phyloP scores from a whole-genome alignment of 2,113 vertebrate genomes.

The Cephalophus harveyi region DNA sequence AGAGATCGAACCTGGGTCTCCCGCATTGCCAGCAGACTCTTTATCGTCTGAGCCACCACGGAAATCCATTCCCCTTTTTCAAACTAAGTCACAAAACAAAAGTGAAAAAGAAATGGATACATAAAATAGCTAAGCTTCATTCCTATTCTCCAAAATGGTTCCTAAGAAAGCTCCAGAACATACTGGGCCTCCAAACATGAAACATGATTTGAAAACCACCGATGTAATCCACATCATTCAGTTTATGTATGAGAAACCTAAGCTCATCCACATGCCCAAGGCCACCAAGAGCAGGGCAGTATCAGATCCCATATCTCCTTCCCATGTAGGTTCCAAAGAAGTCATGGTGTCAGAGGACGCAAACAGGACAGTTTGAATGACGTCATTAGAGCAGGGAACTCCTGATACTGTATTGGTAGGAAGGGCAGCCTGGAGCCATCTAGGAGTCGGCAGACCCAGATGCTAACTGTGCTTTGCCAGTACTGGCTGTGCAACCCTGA shows the following conservation, averaged over 20 bases:
- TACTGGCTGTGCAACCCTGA: not conserved
- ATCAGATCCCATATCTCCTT: not conserved
- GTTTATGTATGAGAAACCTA: not conserved
- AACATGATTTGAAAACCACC: not conserved
- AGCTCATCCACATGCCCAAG: not conserved
- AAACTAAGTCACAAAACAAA: not conserved
- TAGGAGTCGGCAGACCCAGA: not conserved
- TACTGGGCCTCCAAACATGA: not conserved
- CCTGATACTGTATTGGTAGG: not conserved
- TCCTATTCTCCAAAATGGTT: not conserved
- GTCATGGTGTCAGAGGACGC: not conserved
- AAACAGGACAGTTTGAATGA: not conserved
- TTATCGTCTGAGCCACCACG: not conserved
- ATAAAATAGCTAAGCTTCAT: not conserved
- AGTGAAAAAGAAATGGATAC: not conserved
- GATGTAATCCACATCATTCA: not conserved
- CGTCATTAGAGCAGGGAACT: not conserved
- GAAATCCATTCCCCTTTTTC: not conserved
- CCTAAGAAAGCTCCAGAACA: not conserved
- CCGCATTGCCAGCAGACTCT: not conserved
- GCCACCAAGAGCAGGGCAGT: not conserved
- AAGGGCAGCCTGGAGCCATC: not conserved
- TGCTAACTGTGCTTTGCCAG: not conserved
- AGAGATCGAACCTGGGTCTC: not conserved
- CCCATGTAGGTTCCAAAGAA: not conserved